A percentile compares a stretch with the other conserved stretches of the same genome.
Conservation (phyloP, 1,140 invertebrate genomes). For the Pseudomyrmex gracilis region DNA sequence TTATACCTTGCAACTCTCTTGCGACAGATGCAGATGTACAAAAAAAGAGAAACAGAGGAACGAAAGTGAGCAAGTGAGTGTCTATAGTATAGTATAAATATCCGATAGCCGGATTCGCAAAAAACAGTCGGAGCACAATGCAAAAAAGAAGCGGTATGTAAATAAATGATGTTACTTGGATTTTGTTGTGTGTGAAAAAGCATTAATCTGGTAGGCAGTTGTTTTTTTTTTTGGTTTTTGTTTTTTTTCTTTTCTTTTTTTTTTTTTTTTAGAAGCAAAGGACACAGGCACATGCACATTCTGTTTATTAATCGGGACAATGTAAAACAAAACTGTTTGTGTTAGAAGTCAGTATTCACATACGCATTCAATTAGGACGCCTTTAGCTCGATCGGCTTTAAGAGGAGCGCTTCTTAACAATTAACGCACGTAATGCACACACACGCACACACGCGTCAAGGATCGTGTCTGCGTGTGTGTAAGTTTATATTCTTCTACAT, state of each 20-base stretch:
- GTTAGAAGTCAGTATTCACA: constrained; percentile 75
- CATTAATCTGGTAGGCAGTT: constrained; percentile 71
- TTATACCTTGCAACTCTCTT: constrained; percentile 28
- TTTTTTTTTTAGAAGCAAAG: constrained; percentile 77
- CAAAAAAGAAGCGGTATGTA: constrained; percentile 65
- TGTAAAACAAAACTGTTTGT: constrained; percentile 81
- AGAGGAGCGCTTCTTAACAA: constrained; percentile 70
- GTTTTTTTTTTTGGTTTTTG: too few relatives aligned
- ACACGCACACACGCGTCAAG: constrained; percentile 53
- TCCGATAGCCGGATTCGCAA: constrained; percentile 63
- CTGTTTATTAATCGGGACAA: constrained; percentile 86
- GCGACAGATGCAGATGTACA: constrained; percentile 47
- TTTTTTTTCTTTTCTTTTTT: too few relatives aligned
- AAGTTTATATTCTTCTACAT: not conserved
- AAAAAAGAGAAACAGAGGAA: constrained; percentile 39
- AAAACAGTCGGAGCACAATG: constrained; percentile 72
- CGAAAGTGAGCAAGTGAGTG: constrained; percentile 1
- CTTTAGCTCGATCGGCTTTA: constrained; percentile 64
- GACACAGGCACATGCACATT: constrained; percentile 86
- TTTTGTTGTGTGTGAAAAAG: constrained; percentile 22
- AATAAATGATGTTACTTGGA: constrained; percentile 55
- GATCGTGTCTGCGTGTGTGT: constrained; percentile 16
- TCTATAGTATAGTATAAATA: not conserved
- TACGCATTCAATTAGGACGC: constrained; percentile 71
- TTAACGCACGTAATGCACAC: constrained; percentile 64